Conservation (phyloP, 2,888 invertebrate genomes). For the Julus scandinavius region DNA sequence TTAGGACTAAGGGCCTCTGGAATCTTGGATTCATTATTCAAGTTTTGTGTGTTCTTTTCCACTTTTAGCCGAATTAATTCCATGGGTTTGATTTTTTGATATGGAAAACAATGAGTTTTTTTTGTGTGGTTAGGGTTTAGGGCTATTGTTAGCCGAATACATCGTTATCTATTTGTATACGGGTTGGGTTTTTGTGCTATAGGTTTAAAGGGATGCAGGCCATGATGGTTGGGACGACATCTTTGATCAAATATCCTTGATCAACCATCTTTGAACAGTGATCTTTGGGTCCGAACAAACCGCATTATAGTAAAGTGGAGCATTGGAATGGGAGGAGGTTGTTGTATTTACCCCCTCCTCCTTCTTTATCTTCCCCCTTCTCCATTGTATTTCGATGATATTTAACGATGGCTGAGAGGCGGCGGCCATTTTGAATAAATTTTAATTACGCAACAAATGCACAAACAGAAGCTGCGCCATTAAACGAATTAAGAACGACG, state of each 20-base stretch:
- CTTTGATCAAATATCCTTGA: not conserved
- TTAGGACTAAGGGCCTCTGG: not conserved
- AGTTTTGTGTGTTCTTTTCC: not conserved
- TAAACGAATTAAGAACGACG: constrained; percentile 17
- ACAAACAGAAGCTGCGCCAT: constrained; percentile 21
- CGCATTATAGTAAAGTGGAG: too few species aligned
- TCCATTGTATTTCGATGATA: not conserved
- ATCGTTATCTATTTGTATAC: not conserved
- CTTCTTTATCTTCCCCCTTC: not conserved
- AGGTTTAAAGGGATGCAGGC: not conserved
- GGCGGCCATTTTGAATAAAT: constrained; percentile 39
- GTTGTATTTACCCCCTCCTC: too few species aligned
- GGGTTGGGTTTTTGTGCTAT: not conserved
- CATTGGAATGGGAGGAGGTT: too few species aligned
- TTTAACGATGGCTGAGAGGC: not conserved
- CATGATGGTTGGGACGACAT: not conserved
- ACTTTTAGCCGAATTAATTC: not conserved
- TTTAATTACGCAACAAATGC: constrained; percentile 9
- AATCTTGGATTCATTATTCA: not conserved
- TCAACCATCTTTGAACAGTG: not conserved
- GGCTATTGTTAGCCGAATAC: not conserved
- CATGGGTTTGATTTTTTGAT: not conserved
- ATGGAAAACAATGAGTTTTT: not conserved
- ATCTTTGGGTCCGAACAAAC: too few species aligned
- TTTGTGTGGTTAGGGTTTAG: not conserved